Evolutionary conservation across 2,113 vertebrate species (phyloP), one percentile per base, ranked within the genome.

Genomic region (Tragulus kanchil): DNA sequence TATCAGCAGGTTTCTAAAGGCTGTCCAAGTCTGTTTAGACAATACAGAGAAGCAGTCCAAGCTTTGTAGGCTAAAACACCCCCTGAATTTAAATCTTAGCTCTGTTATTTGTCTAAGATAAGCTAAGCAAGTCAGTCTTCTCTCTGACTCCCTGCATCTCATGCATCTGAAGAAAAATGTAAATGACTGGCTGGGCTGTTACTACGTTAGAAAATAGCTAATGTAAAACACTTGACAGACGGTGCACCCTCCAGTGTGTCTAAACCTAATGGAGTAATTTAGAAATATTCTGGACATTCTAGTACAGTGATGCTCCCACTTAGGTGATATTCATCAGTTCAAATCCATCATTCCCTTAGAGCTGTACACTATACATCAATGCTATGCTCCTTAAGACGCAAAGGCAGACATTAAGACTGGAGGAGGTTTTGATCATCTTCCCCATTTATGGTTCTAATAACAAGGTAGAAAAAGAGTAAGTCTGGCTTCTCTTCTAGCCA

Each of bases 51-150:
- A 97, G 58, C 8, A 78, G 26, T 17, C 65, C 45, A 89, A 42
- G 23, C 26, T 73, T 12, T 56, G 19, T 16, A 89, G 69, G 21
- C 64, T 61, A 31, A 91, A 21, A 69, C 5, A 85, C 3, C 21
- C n/a, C 13, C n/a, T 73, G 48, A 93, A 87, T 69, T 69, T 87
- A 69, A 96, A 83, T 16, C 65, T 45, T 54, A 31, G 45, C 56
- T 91, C 82, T 31, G 73, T 45, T 93, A 78, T 67, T 95, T 84
- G 56, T 4, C 71, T 62, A 92, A 54, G 50, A 96, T 6, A 54
- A 83, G 61, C 58, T 71, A 85, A 90, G 58, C 52, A 93, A 86
- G 25, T 97, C 48, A 75, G 61, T 65, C 19, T 94, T 89, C 62
- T 65, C 62, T 65, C 64, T 62, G 83, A 90, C 78, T 90, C 94